These are phyloP conservation scores for Saccostrea cuccullata DNA, from an alignment of 1,140 invertebrate genomes.

Conservation along the genomic window DNA sequence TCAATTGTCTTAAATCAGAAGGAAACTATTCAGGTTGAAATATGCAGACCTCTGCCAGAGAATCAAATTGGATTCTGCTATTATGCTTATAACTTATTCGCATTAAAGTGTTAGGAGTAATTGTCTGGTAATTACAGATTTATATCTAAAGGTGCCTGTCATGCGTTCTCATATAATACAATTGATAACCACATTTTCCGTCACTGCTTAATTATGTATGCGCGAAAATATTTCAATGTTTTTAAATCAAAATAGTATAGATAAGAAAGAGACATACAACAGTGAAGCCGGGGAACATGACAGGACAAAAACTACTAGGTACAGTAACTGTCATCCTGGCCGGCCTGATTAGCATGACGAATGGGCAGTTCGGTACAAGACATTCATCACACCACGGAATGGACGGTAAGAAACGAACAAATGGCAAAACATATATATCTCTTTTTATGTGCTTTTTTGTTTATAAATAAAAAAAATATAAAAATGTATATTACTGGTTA, in stretches of 20 bases:
- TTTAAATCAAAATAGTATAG: conserved; percentile 10
- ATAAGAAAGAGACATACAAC: background rate
- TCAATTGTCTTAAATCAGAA: no score
- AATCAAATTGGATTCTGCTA: background rate
- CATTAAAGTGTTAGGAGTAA: background rate
- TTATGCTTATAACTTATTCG: background rate
- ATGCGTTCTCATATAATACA: background rate
- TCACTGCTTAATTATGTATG: conserved; percentile 34
- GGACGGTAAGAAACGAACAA: background rate
- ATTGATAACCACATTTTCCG: background rate
- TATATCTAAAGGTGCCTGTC: background rate
- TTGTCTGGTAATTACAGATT: background rate
- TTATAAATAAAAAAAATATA: no score
- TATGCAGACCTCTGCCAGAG: background rate
- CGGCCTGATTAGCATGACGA: background rate
- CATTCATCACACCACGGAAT: conserved; percentile 3
- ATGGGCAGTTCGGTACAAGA: background rate
- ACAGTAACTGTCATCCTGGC: conserved; percentile 10
- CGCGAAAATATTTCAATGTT: background rate
- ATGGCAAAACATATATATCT: no score
- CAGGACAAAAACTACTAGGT: background rate
- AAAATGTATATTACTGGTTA: no score
- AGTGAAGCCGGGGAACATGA: background rate
- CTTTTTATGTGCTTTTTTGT: no score
- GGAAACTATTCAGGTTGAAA: no score